Conservation (phyloP, 2,888 invertebrate species). For the Protula sp. region DNA sequence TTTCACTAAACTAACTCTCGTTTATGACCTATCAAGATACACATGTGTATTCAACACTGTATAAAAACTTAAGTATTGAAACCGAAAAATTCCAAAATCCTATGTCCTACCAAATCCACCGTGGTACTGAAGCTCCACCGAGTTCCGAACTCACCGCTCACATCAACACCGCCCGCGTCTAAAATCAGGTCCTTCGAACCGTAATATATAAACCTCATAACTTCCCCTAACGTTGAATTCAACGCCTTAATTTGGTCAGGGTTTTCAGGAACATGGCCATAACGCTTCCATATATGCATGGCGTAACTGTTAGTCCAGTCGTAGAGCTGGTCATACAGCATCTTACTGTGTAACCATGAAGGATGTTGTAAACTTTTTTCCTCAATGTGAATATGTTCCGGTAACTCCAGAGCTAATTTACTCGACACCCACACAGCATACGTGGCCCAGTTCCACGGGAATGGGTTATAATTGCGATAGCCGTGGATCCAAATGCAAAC, state of each 20-base stretch:
- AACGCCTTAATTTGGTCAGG: slow-evolving; percentile 1
- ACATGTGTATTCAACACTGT: neutral
- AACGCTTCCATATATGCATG: slow-evolving; percentile 29
- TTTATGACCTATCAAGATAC: no score
- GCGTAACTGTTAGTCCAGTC: slow-evolving; percentile 28
- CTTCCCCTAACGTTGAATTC: slow-evolving; percentile 13
- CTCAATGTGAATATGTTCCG: slow-evolving; percentile 19
- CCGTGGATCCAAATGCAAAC: slow-evolving; percentile 13
- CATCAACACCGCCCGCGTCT: neutral
- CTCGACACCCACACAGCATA: slow-evolving; percentile 10
- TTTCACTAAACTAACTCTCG: no score
- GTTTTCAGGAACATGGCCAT: slow-evolving; percentile 2
- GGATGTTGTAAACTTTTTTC: slow-evolving; percentile 9
- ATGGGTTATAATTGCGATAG: slow-evolving; percentile 9
- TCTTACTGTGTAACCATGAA: slow-evolving; percentile 6
- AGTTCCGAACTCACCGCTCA: neutral
- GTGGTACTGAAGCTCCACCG: neutral
- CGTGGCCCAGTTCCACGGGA: slow-evolving; percentile 10
- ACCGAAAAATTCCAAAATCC: neutral
- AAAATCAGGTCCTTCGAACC: neutral
- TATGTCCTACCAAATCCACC: neutral
- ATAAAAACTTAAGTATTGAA: neutral
- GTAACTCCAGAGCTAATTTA: slow-evolving; percentile 2
- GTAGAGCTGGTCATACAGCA: slow-evolving; percentile 10
- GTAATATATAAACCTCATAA: slow-evolving; percentile 5